Evolutionary conservation across 1,140 invertebrate genomes (phyloP).

Genomic region (Patella vulgata): DNA sequence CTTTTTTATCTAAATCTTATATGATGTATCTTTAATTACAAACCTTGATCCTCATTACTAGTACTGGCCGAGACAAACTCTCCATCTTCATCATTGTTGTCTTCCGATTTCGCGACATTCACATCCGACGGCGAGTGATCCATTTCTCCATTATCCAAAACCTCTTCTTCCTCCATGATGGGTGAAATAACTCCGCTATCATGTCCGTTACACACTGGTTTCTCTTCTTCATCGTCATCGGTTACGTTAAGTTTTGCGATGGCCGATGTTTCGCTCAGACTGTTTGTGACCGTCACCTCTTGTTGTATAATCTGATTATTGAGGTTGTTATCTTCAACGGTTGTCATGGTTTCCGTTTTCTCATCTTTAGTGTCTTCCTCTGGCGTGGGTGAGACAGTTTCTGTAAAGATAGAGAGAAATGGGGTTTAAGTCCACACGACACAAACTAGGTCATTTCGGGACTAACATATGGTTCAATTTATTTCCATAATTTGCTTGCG

Average conservation of each 20-base stretch:
- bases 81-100: too few species aligned
- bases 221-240: conserved; percentile 8
- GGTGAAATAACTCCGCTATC: conserved; percentile 26
- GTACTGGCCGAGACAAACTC: too few species aligned
- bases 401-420: too few species aligned
- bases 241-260: conserved; percentile 25
- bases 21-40: too few species aligned
- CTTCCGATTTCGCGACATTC: too few species aligned
- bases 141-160: conserved; percentile 7
- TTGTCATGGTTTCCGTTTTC: conserved; percentile 25
- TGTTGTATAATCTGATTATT: conserved; percentile 21
- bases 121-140: not conserved
- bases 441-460: too few species aligned
- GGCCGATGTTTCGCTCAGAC: conserved; percentile 17
- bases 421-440: too few species aligned
- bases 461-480: too few species aligned
- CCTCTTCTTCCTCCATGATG: conserved; percentile 17
- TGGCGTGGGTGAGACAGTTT: not conserved
- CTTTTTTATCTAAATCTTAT: too few species aligned
- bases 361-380: conserved; percentile 13
- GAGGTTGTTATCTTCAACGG: conserved; percentile 9
- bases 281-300: conserved; percentile 10
- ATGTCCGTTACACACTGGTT: conserved; percentile 46
- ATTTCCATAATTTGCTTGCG: too few species aligned
- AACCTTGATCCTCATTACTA: too few species aligned